Evolutionary conservation across 2,888 invertebrate species (phyloP).

Genomic region (Orchesellides sinensis): DNA sequence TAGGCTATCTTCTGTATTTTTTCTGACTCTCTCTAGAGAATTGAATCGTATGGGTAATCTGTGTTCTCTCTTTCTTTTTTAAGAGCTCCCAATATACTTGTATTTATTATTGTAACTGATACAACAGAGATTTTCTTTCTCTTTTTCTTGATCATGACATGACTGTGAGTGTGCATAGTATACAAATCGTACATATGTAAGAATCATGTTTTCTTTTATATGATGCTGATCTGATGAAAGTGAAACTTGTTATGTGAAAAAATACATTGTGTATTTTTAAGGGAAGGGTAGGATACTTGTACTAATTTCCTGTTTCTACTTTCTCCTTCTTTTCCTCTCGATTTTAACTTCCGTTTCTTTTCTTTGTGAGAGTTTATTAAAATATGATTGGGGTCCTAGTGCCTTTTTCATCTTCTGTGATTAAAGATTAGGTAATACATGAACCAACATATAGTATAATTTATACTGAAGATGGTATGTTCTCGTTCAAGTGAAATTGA

Average conservation of each 20-base stretch:
- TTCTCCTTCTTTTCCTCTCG: not conserved
- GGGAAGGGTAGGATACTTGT: constrained; percentile 12
- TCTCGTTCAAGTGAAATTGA: too few relatives aligned
- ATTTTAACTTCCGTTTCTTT: not conserved
- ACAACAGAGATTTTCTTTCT: constrained; percentile 10
- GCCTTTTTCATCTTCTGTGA: too few relatives aligned
- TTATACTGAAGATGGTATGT: too few relatives aligned
- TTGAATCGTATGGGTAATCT: too few relatives aligned
- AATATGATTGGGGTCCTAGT: too few relatives aligned
- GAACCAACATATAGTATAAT: too few relatives aligned
- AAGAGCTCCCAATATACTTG: constrained; percentile 1
- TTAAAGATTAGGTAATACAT: too few relatives aligned
- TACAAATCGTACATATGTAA: not conserved
- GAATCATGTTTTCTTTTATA: not conserved
- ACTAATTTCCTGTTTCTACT: not conserved
- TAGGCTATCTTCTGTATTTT: too few relatives aligned
- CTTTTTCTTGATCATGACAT: not conserved
- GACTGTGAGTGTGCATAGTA: too few relatives aligned
- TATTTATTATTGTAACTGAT: constrained; percentile 24
- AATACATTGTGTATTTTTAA: too few relatives aligned
- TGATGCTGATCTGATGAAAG: not conserved
- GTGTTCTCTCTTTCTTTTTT: not conserved
- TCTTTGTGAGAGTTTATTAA: not conserved
- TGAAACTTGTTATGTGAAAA: too few relatives aligned
- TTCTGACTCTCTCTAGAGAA: too few relatives aligned